These are phyloP conservation scores for Eleginops maclovinus DNA, from an alignment of 2,113 vertebrate genomes.

Conservation along the genomic window DNA sequence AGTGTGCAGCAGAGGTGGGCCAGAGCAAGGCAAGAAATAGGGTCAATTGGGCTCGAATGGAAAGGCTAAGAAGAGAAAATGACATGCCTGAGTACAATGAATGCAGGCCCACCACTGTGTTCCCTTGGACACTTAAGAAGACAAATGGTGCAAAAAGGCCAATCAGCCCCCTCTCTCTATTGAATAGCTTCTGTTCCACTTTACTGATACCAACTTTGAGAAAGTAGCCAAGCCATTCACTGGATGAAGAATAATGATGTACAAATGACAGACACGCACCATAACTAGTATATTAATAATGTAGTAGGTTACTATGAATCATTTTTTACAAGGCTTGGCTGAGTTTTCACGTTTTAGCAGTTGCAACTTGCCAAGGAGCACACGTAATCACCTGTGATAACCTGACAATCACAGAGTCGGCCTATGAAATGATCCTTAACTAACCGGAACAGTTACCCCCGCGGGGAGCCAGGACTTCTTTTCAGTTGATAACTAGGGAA, in stretches of 20 bases:
- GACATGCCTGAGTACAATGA: constrained; percentile 55
- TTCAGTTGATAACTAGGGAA: not conserved
- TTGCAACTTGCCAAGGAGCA: not conserved
- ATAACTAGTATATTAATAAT: constrained; percentile 10
- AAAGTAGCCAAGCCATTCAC: constrained; percentile 18
- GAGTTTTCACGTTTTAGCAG: not conserved
- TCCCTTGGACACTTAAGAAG: constrained; percentile 41
- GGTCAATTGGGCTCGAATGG: constrained; percentile 63
- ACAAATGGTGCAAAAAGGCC: constrained; percentile 55
- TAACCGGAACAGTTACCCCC: not conserved
- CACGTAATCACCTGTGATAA: not conserved
- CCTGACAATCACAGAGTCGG: not conserved
- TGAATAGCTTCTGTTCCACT: constrained; percentile 32
- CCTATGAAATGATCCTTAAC: not conserved
- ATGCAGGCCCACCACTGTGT: constrained; percentile 53
- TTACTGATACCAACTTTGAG: constrained; percentile 4
- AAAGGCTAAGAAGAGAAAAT: constrained; percentile 64
- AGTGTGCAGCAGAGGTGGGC: constrained; percentile 47
- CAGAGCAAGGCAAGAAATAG: constrained; percentile 47
- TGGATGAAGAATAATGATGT: constrained; percentile 13
- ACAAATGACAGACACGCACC: constrained; percentile 4
- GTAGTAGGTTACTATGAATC: not conserved
- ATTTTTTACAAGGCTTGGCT: not conserved
- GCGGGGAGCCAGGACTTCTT: not conserved
- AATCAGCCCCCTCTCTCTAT: constrained; percentile 18